phyloP scores from a whole-genome alignment of 2,113 vertebrate genomes.

The Xenotilapia flavipinnis region DNA sequence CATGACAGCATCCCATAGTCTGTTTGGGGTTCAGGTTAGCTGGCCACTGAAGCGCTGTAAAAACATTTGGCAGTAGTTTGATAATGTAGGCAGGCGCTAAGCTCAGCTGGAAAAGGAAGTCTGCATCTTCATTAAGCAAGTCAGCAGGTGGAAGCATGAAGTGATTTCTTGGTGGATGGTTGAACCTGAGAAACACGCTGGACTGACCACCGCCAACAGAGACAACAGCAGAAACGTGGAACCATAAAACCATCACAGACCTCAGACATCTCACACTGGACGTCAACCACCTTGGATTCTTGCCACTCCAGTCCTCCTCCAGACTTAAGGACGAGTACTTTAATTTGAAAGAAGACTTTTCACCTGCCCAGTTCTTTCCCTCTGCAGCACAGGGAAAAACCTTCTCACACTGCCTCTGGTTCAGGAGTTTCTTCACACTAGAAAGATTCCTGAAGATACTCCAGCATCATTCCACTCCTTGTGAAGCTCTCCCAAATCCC shows the following conservation, averaged over 20 bases:
- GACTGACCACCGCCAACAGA: fast-evolving
- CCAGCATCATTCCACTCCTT: not conserved
- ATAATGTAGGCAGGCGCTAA: not conserved
- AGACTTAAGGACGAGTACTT: not conserved
- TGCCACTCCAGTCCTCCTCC: not conserved
- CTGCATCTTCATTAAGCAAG: not conserved
- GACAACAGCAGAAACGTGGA: not conserved
- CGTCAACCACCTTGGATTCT: fast-evolving
- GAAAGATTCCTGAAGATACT: not conserved
- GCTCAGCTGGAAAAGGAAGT: not conserved
- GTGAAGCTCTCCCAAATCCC: not conserved
- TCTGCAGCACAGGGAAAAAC: fast-evolving
- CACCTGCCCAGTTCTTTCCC: not conserved
- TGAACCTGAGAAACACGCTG: not conserved
- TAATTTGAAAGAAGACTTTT: not conserved
- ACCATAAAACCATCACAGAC: not conserved
- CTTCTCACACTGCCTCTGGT: fast-evolving
- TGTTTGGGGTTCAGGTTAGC: not conserved
- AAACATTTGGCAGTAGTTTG: not conserved
- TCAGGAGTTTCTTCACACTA: not conserved
- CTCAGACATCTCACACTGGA: not conserved
- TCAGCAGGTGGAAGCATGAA: not conserved
- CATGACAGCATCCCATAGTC: not conserved
- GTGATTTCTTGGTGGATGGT: not conserved
- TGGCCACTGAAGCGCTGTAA: not conserved